Base-by-base conservation (phyloP, 2,113 vertebrate genomes). In the Bambusicola thoracicus region DNA sequence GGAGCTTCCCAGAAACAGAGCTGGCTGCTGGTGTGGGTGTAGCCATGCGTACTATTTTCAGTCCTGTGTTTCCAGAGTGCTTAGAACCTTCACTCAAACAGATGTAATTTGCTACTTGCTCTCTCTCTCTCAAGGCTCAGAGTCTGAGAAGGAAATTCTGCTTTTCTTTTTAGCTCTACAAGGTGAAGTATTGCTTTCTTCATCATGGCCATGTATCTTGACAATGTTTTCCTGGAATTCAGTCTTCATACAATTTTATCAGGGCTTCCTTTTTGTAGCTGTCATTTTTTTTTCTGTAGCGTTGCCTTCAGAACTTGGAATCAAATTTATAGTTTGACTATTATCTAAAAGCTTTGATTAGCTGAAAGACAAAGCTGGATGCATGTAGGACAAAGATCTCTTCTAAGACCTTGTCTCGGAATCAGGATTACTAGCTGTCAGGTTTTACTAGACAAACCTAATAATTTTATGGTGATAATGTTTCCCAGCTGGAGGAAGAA, bases 1-100 rank as follows among this genome's bases (percentile, higher is more conserved):
- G 87, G 40, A 91, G 36, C 36, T 89, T 94, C 84, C 43, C 48
- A 85, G 87, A 95, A 89, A 73, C 36, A 79, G 92, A 93, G 85
- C 27, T 20, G 65, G 22, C 40, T 87, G 56, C 84, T 91, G 70
- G 65, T 87, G 62, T 79, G 34, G 90, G 62, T 83, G 48, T 95
- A 94, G 68, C 41, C 19, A 29, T 74, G 55, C 56, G 41, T 85
- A 55, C 72, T 94, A 74, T 95, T 95, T 93, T 93, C 72, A 76
- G 85, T 83, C 59, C 24, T 58, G 85, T 94, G 49, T 59, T 88
- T 96, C 72, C 67, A 51, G 56, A 91, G 82, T 81, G 68, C n/a
- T 93, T 90, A 90, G 56, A 94, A 77, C 55, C 21, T 93, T 87
- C 38, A 68, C 61, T 93, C 82, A 70, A 74, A 67, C 49, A 94